Conservation (phyloP, 2,888 invertebrate genomes). For the Drosophila eohydei region DNA sequence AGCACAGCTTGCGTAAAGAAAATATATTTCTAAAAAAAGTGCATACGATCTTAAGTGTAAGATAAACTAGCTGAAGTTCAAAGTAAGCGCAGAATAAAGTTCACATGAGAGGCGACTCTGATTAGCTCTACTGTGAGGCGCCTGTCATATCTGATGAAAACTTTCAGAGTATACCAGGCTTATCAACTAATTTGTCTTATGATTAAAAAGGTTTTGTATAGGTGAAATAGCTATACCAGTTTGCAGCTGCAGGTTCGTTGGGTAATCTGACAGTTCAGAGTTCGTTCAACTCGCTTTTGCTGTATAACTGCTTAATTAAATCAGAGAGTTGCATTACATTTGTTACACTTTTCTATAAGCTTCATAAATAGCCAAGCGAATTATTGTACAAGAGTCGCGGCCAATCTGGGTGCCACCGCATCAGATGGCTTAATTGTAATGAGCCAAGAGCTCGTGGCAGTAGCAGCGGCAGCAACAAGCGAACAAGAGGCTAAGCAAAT, state of each 20-base stretch:
- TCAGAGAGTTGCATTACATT: conserved; percentile 44
- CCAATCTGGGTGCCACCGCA: conserved; percentile 38
- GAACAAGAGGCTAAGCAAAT: conserved; percentile 37
- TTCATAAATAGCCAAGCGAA: conserved; percentile 39
- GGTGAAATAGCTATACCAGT: background rate
- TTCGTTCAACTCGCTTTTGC: conserved; percentile 52
- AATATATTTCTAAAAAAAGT: too few relatives aligned
- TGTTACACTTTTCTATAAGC: conserved; percentile 61
- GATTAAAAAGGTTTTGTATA: background rate
- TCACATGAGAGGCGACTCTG: background rate
- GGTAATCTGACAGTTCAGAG: conserved; percentile 14
- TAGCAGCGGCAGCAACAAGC: conserved; percentile 1
- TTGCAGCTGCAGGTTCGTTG: background rate
- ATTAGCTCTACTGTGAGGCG: background rate
- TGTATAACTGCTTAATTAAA: conserved; percentile 41
- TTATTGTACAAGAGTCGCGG: conserved; percentile 49
- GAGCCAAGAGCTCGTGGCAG: conserved; percentile 33
- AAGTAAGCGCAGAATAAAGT: too few relatives aligned
- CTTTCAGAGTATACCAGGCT: background rate
- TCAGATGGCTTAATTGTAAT: conserved; percentile 68
- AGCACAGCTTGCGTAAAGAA: too few relatives aligned
- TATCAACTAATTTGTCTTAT: background rate
- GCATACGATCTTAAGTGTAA: too few relatives aligned
- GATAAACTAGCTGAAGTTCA: too few relatives aligned
- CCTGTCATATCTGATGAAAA: background rate